Evolutionary conservation across 2,797 vertebrate genomes (phyloP).

Genomic region (Pseudochaenichthys georgianus): DNA sequence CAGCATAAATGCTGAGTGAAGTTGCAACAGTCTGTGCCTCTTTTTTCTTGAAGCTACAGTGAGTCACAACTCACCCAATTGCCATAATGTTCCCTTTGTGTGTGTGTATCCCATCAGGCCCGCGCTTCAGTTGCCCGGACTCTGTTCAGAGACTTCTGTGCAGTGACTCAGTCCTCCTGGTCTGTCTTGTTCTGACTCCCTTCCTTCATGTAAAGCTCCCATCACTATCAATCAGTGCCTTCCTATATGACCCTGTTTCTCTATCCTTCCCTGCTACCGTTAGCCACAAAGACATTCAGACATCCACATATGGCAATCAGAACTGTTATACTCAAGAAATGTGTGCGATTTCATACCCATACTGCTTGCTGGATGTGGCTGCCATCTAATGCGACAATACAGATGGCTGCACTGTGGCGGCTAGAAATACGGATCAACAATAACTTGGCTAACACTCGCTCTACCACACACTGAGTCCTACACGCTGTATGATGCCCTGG

Average conservation of each 20-base stretch:
- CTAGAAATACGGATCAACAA: constrained; percentile 38
- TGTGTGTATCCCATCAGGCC: constrained; percentile 28
- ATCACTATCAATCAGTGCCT: constrained; percentile 59
- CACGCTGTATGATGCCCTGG: constrained; percentile 19
- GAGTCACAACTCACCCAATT: constrained; percentile 53
- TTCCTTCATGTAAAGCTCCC: constrained; percentile 44
- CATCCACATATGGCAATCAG: constrained; percentile 35
- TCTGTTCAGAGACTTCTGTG: constrained; percentile 48
- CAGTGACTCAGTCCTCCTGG: constrained; percentile 67
- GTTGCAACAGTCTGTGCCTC: constrained; percentile 26
- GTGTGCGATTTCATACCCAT: constrained; percentile 14
- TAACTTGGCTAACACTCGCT: constrained; percentile 34
- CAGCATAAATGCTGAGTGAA: constrained; percentile 28
- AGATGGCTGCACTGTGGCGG: constrained; percentile 6
- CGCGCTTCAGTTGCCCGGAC: constrained; percentile 33
- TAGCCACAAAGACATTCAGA: constrained; percentile 24
- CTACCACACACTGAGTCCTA: constrained; percentile 25
- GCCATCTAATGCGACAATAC: not conserved
- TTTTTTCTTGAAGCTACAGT: constrained; percentile 50
- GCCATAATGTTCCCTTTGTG: constrained; percentile 37
- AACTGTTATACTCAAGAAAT: constrained; percentile 5
- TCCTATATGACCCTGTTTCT: constrained; percentile 66
- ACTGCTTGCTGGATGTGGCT: no score
- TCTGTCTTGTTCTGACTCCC: constrained; percentile 36
- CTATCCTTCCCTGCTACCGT: constrained; percentile 17